phyloP scores from a whole-genome alignment of 2,113 vertebrate species.

The Talpa occidentalis region DNA sequence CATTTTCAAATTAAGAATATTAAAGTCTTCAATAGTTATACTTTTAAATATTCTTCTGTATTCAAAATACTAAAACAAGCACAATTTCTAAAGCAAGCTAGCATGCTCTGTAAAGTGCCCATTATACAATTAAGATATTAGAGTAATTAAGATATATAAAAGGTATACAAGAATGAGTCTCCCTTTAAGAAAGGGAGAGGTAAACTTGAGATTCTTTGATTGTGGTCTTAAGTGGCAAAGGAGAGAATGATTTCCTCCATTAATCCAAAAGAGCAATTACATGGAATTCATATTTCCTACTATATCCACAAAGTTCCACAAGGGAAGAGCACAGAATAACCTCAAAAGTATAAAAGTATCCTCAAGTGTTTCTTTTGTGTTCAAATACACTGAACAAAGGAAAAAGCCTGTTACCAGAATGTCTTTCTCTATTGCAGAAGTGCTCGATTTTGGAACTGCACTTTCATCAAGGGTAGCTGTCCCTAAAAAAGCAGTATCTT shows the following conservation, averaged over 20 bases:
- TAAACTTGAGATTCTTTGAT: neutral
- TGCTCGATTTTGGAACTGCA: slow-evolving; percentile 34
- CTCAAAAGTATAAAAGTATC: neutral
- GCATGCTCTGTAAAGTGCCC: neutral
- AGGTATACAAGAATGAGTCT: neutral
- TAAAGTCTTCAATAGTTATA: neutral
- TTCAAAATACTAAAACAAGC: neutral
- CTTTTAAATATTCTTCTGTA: neutral
- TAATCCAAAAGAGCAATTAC: neutral
- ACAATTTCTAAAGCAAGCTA: slow-evolving; percentile 15
- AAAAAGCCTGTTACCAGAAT: slow-evolving; percentile 83
- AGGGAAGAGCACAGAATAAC: neutral
- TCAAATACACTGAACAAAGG: neutral
- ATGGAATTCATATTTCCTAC: neutral
- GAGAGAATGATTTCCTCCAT: neutral
- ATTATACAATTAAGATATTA: neutral
- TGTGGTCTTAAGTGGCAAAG: neutral
- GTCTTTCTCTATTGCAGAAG: slow-evolving; percentile 82
- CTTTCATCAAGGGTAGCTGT: slow-evolving; percentile 65
- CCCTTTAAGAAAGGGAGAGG: neutral
- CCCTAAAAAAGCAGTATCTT: slow-evolving; percentile 75
- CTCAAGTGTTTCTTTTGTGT: neutral
- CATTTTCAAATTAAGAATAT: slow-evolving; percentile 25
- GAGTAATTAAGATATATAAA: neutral
- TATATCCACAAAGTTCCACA: neutral